phyloP scores from a whole-genome alignment of 2,888 invertebrate genomes.

The Zelleria hepariella region DNA sequence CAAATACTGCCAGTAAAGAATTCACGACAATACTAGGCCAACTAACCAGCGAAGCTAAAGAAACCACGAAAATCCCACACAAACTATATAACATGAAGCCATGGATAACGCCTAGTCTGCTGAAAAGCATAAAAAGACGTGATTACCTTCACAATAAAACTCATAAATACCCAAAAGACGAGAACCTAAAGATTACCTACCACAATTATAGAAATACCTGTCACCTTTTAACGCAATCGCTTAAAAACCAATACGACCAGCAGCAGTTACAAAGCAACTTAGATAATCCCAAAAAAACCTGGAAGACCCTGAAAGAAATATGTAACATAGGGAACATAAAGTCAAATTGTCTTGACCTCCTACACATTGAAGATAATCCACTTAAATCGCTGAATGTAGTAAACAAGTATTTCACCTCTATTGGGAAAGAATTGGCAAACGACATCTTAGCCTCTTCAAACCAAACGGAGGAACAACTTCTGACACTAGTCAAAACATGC shows the following conservation, averaged over 20 bases:
- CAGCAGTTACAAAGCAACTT: not conserved
- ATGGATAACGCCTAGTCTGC: not conserved
- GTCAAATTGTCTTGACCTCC: not conserved
- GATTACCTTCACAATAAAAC: not conserved
- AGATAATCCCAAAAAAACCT: not conserved
- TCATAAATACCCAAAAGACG: not conserved
- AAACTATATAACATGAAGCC: not conserved
- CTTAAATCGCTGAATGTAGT: not conserved
- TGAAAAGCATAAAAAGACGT: not conserved
- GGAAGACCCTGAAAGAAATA: not conserved
- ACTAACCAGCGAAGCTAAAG: not conserved
- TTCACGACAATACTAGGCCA: not conserved
- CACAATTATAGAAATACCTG: not conserved
- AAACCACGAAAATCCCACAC: not conserved
- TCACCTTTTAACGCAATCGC: not conserved
- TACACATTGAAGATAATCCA: not conserved
- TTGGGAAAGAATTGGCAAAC: not conserved
- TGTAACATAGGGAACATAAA: not conserved
- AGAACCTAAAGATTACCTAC: not conserved
- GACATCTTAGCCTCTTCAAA: not conserved
- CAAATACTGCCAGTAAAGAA: not conserved
- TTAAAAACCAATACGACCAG: not conserved
- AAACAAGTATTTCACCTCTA: not conserved
- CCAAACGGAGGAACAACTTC: not conserved
- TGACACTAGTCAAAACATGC: not conserved